phyloP scores from a whole-genome alignment of 2,888 invertebrate genomes.

The Keiferia lycopersicella region DNA sequence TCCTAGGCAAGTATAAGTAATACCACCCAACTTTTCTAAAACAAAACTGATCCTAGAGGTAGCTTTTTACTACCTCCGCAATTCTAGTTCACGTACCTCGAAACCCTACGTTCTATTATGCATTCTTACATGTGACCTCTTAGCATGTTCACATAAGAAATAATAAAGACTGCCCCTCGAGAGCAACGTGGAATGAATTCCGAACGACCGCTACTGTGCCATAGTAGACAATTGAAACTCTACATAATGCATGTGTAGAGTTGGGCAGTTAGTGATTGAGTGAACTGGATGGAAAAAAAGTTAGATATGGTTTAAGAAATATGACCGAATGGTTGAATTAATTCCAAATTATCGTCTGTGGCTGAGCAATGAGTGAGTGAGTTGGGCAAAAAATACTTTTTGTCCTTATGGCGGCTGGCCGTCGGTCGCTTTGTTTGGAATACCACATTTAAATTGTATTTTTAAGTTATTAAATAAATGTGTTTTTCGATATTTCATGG shows the following conservation, averaged over 20 bases:
- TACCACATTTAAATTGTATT: no score
- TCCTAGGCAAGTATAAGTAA: no score
- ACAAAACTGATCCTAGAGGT: background rate
- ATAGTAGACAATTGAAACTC: constrained; percentile 65
- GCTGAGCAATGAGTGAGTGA: no score
- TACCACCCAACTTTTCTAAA: no score
- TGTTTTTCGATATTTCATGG: no score
- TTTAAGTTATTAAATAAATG: no score
- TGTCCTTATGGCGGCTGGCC: no score
- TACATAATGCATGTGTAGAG: constrained; percentile 64
- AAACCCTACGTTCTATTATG: constrained; percentile 14
- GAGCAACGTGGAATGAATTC: constrained; percentile 56
- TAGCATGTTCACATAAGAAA: constrained; percentile 38
- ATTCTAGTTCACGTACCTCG: background rate
- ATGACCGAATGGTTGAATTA: no score
- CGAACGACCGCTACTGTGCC: constrained; percentile 45
- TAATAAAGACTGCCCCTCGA: constrained; percentile 46
- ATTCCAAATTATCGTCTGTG: no score
- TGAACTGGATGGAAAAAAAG: constrained; percentile 24
- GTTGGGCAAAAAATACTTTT: no score
- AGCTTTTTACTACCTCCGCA: background rate
- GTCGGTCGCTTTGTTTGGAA: no score
- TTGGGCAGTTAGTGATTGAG: constrained; percentile 2
- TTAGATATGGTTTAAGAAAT: no score
- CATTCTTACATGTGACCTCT: constrained; percentile 24